A percentile compares a stretch with the other conserved stretches of the same genome.
These are phyloP conservation scores for Zophobas morio DNA, from an alignment of 1,140 invertebrate species.

Conservation along the genomic window DNA sequence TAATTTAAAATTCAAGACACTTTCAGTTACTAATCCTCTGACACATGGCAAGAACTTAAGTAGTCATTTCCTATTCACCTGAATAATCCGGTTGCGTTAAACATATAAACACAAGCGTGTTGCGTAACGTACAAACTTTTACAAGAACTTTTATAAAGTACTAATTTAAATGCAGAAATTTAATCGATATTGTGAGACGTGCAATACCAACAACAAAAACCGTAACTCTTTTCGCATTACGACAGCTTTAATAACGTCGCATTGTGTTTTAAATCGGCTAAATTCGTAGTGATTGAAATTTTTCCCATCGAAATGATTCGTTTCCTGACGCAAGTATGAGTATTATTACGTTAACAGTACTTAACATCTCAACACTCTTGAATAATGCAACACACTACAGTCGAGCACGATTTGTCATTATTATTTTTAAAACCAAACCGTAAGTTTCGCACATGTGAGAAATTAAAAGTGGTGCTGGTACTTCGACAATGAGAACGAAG, in stretches of 20 bases:
- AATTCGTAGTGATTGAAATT: slow-evolving; percentile 15
- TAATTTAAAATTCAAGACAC: too few species aligned
- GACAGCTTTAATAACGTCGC: neutral
- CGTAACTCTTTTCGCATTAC: neutral
- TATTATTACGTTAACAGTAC: slow-evolving; percentile 2
- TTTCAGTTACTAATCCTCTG: too few species aligned
- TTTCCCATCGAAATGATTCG: slow-evolving; percentile 12
- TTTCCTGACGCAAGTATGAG: slow-evolving; percentile 30
- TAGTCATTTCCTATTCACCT: too few species aligned
- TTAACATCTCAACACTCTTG: slow-evolving; percentile 1
- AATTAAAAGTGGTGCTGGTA: too few species aligned
- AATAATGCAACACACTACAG: slow-evolving; percentile 13
- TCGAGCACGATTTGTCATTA: neutral
- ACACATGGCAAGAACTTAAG: too few species aligned
- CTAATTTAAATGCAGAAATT: slow-evolving; percentile 18
- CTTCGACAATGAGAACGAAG: too few species aligned
- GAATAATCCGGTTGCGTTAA: too few species aligned
- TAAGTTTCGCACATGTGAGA: too few species aligned
- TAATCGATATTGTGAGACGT: slow-evolving; percentile 8
- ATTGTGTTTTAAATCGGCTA: slow-evolving; percentile 4
- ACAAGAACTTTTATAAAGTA: neutral
- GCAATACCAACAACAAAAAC: slow-evolving; percentile 14
- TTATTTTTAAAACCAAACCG: slow-evolving; percentile 2
- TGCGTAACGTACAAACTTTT: neutral
- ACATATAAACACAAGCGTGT: neutral